phyloP scores from a whole-genome alignment of 2,113 vertebrate genomes.

The Sorex araneus region DNA sequence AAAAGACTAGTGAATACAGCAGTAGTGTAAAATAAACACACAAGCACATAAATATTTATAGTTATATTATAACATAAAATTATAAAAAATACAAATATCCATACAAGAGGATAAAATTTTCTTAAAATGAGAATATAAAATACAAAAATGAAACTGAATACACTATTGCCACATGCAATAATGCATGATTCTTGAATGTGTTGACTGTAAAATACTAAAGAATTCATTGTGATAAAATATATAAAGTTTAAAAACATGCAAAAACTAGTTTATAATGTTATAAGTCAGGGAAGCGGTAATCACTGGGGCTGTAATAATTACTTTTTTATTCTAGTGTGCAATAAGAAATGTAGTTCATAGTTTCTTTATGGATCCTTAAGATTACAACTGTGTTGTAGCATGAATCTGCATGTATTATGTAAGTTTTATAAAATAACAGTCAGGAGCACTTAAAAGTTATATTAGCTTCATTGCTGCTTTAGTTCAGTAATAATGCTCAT shows the following conservation, averaged over 20 bases:
- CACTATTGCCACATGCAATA: constrained; percentile 56
- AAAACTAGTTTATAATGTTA: constrained; percentile 40
- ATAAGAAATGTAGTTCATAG: constrained; percentile 38
- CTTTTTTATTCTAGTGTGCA: constrained; percentile 27
- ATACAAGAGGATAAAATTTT: constrained; percentile 43
- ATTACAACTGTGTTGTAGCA: background rate
- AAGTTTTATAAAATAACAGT: constrained; percentile 44
- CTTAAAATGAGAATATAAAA: constrained; percentile 63
- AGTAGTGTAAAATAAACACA: constrained; percentile 59
- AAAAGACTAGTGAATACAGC: background rate
- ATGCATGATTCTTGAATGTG: constrained; percentile 41
- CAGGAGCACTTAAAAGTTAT: constrained; percentile 47
- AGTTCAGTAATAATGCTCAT: background rate
- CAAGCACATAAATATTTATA: constrained; percentile 19
- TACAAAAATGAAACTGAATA: constrained; percentile 64
- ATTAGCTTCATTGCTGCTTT: constrained; percentile 44
- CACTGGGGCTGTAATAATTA: constrained; percentile 23
- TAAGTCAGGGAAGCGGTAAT: constrained; percentile 18
- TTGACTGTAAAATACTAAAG: constrained; percentile 55
- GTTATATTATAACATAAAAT: constrained; percentile 73
- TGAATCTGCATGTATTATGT: constrained; percentile 16
- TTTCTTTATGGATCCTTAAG: constrained; percentile 2
- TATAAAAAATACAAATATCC: constrained; percentile 75
- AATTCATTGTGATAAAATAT: constrained; percentile 53
- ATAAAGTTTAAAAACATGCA: constrained; percentile 50